Conservation (phyloP, 2,113 vertebrate genomes). For the Hemiscyllium ocellatum region DNA sequence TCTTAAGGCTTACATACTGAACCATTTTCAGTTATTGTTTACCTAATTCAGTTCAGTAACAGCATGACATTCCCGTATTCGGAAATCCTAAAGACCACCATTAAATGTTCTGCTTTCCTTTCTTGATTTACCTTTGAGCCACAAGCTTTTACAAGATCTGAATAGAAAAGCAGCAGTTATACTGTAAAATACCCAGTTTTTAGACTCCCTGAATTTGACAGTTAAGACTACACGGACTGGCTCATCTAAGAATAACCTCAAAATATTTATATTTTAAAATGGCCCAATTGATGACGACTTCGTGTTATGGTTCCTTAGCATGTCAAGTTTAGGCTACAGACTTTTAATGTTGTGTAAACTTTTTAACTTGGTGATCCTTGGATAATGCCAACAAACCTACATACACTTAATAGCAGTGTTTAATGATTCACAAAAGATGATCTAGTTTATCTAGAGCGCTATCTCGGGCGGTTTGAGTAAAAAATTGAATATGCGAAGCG, state of each 20-base stretch:
- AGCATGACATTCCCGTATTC: background rate
- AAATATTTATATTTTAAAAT: background rate
- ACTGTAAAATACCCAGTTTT: background rate
- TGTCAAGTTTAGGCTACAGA: background rate
- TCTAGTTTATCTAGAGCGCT: background rate
- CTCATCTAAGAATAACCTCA: background rate
- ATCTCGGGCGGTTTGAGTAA: background rate
- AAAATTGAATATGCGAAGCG: background rate
- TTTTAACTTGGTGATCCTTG: background rate
- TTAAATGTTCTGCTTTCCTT: background rate
- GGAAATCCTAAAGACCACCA: background rate
- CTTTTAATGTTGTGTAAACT: too few relatives aligned
- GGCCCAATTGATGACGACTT: background rate
- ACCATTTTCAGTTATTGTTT: background rate
- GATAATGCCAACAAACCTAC: background rate
- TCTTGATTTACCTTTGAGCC: background rate
- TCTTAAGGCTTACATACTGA: background rate
- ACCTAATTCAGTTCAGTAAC: background rate
- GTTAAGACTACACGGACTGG: background rate
- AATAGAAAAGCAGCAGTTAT: background rate
- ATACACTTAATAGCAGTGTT: background rate
- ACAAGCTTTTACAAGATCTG: background rate
- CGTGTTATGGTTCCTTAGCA: background rate
- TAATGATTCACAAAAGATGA: background rate
- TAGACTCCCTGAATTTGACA: background rate